Percentiles rank a stretch among this genome's conserved stretches.
Evolutionary conservation across 2,888 invertebrate genomes (phyloP).

Genomic region (Lissocephala sabroskyi): DNA sequence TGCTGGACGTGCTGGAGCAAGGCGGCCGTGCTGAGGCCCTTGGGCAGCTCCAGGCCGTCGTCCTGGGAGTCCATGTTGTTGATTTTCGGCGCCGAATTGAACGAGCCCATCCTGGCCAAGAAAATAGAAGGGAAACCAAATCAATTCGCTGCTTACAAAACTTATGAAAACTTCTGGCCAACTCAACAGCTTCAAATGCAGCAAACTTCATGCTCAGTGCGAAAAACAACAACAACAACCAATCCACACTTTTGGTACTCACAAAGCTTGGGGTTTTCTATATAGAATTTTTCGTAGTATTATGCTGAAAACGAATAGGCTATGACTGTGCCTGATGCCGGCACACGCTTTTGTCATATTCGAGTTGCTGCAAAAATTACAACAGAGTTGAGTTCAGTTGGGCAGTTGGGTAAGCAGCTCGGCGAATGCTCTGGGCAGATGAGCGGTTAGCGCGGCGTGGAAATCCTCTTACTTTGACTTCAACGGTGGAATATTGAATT

Average conservation of each 20-base stretch:
- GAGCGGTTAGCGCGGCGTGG: too few species aligned
- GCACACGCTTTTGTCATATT: slow-evolving; percentile 31
- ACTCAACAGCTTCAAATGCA: slow-evolving; percentile 1
- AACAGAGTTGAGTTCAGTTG: too few species aligned
- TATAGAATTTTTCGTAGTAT: slow-evolving; percentile 63
- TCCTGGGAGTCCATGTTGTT: slow-evolving; percentile 78
- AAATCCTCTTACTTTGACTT: too few species aligned
- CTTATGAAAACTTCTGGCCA: background rate
- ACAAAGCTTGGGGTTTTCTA: slow-evolving; percentile 60
- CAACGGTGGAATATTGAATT: too few species aligned
- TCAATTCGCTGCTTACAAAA: background rate
- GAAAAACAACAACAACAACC: slow-evolving; percentile 21
- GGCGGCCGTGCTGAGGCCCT: slow-evolving; percentile 72
- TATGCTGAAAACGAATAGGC: slow-evolving; percentile 56
- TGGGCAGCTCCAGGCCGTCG: slow-evolving; percentile 74
- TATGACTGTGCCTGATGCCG: slow-evolving; percentile 53
- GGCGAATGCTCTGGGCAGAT: too few species aligned
- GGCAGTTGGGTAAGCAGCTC: too few species aligned
- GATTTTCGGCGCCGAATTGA: slow-evolving; percentile 79
- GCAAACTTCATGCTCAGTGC: background rate
- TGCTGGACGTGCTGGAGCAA: slow-evolving; percentile 75
- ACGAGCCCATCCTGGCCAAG: slow-evolving; percentile 80
- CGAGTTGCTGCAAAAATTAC: slow-evolving; percentile 50
- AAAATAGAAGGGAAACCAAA: background rate
- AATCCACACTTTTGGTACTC: slow-evolving; percentile 43